Evolutionary conservation across 2,888 invertebrate genomes (phyloP), one percentile per base, ranked within the genome.

Genomic region (Coremacera marginata): DNA sequence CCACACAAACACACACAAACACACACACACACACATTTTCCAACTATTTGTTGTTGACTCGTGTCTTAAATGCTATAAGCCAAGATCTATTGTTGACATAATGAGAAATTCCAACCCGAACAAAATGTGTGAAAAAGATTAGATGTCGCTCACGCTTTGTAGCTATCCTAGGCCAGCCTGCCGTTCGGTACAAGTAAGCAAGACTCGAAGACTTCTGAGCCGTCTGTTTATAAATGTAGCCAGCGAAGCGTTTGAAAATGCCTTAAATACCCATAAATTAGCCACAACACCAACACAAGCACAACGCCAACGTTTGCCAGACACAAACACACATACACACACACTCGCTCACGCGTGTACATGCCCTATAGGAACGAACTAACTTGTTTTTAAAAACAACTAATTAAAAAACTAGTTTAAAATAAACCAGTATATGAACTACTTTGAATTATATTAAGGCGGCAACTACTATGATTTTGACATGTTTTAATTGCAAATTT

Each of bases 41-140:
- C 31, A 31, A 31, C 31, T 31, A 4, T 3, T 22, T 60, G 51
- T 25, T 60, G 37, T 68, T 44, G 55, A 7, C 34, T 60, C 44
- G 31, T 60, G 25, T 44, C 49, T 44, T 5, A 72, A 62, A 37
- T 62, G 62, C 63, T 65, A 52, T 52, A 52, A 63, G 52, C 73
- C 65, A 51, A 73, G 65, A 73, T 73, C 63, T 81, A 81, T 81
- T 79, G 80, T 79, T 79, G 79, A 80, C 80, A 80, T 80, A 81
- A 81, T 81, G 81, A 80, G 81, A 81, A 80, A 81, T 81, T 81
- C 81, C 80, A 78, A 68, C 25, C 77, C 79, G 77, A 57, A 77
- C 78, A 27, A 62, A 72, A 60, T 72, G 72, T 27, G 22, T 55
- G 72, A 62, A 60, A 49, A 60, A 72, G 62, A 72, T 72, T 72